These are phyloP conservation scores for Solenodon paradoxus DNA, from an alignment of 2,113 vertebrate species.

Conservation along the genomic window DNA sequence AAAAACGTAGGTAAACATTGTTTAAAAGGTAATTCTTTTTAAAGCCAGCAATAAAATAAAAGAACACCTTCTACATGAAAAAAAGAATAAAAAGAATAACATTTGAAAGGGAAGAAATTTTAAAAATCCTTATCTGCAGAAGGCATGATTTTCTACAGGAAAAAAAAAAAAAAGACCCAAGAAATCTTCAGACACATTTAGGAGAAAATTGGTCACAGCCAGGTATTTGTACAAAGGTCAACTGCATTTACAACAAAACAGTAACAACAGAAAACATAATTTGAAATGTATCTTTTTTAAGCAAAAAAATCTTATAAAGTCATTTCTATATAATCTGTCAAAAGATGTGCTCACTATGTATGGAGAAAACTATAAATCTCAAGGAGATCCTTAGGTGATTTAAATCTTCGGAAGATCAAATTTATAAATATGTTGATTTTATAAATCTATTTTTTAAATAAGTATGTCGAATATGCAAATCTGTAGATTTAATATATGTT, in stretches of 20 bases:
- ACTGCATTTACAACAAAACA: background rate
- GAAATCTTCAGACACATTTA: background rate
- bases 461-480: too few species aligned
- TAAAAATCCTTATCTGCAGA: background rate
- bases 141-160: background rate
- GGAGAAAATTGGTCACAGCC: background rate
- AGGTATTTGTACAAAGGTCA: background rate
- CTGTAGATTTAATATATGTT: background rate
- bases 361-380: background rate
- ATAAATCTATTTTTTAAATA: too few species aligned
- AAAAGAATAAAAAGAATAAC: background rate
- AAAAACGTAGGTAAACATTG: background rate
- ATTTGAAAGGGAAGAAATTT: background rate
- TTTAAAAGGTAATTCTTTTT: background rate
- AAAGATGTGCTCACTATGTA: background rate
- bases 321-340: background rate
- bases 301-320: background rate
- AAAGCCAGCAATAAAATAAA: background rate
- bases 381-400: background rate
- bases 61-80: background rate
- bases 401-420: background rate
- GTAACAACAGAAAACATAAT: background rate
- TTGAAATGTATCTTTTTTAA: background rate
- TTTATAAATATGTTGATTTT: background rate
- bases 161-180: background rate